Conservation (phyloP, 2,113 vertebrate species). For the Hipposideros armiger region DNA sequence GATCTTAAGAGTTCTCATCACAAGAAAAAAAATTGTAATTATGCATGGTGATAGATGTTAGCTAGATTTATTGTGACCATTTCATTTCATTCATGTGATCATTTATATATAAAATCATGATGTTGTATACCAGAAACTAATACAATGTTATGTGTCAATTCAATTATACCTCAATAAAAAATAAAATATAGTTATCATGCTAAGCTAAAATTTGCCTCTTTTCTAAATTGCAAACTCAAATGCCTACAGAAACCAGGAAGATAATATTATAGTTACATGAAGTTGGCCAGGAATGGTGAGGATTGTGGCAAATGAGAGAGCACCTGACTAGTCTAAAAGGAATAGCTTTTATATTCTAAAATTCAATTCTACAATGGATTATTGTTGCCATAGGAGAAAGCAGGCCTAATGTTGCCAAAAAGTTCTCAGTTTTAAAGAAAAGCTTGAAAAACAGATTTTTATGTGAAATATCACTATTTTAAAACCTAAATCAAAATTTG, state of each 20-base stretch:
- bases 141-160: not conserved
- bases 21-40: not conserved
- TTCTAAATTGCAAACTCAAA: not conserved
- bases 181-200: not conserved
- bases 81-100: not conserved
- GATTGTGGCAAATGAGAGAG: not conserved
- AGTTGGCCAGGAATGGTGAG: not conserved
- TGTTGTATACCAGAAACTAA: not conserved
- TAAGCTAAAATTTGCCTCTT: not conserved
- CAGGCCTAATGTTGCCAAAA: not conserved
- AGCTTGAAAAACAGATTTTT: not conserved
- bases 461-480: not conserved
- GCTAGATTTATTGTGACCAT: not conserved
- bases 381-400: not conserved
- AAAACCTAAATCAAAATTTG: constrained; percentile 21
- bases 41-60: not conserved
- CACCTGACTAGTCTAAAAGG: not conserved
- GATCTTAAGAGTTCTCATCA: not conserved
- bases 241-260: not conserved
- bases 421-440: not conserved
- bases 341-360: too few relatives aligned
- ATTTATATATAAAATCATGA: not conserved
- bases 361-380: not conserved
- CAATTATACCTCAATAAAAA: not conserved
- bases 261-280: not conserved